Evolutionary conservation across 2,888 invertebrate species (phyloP).

Genomic region (Eupithecia dodoneata): DNA sequence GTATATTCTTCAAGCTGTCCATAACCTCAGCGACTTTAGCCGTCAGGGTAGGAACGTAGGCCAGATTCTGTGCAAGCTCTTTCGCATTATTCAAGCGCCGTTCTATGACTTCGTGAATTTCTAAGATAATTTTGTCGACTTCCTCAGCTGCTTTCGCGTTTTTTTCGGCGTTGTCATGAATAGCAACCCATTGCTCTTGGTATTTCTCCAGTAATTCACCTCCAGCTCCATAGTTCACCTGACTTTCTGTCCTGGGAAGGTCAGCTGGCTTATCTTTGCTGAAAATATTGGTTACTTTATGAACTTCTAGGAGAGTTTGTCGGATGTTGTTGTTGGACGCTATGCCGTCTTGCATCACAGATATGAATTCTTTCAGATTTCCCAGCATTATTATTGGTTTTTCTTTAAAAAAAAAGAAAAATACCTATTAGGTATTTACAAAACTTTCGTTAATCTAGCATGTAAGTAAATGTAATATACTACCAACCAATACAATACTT

Average conservation of each 20-base stretch:
- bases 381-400: constrained; percentile 66
- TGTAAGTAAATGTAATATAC: too few relatives aligned
- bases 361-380: constrained; percentile 78
- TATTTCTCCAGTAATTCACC: constrained; percentile 88
- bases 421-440: too few relatives aligned
- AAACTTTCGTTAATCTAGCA: background rate
- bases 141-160: constrained; percentile 86
- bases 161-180: constrained; percentile 87
- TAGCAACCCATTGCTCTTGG: constrained; percentile 88
- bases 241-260: constrained; percentile 56
- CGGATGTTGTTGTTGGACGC: constrained; percentile 72
- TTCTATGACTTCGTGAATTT: constrained; percentile 67
- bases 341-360: constrained; percentile 78
- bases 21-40: constrained; percentile 80
- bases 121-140: constrained; percentile 73
- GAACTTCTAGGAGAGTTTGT: constrained; percentile 76
- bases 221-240: constrained; percentile 85
- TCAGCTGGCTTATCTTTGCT: constrained; percentile 67
- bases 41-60: constrained; percentile 69
- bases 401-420: background rate
- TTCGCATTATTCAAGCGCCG: constrained; percentile 64
- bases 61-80: constrained; percentile 68
- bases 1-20: constrained; percentile 80
- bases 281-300: constrained; percentile 74
- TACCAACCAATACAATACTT: too few relatives aligned